Evolutionary conservation across 2,113 vertebrate genomes (phyloP).

Genomic region (Beaufortia kweichowensis): DNA sequence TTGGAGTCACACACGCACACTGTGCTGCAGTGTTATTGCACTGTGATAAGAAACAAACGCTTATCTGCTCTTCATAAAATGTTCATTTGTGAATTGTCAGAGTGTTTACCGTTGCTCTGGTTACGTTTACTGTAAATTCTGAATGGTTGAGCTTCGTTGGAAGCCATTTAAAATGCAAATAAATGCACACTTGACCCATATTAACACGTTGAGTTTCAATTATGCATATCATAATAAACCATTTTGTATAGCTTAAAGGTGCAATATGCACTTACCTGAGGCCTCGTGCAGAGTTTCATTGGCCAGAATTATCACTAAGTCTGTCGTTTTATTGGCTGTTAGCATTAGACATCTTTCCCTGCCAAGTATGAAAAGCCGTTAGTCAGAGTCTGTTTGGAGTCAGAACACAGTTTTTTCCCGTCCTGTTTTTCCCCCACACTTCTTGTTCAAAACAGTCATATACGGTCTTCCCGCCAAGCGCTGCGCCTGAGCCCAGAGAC

Average conservation of each 20-base stretch:
- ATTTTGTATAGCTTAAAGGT: too few relatives aligned
- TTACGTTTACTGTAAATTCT: neutral
- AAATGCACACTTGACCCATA: too few relatives aligned
- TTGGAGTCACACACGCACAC: neutral
- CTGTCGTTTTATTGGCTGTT: neutral
- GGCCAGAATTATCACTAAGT: neutral
- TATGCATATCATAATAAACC: too few relatives aligned
- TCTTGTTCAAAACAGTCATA: conserved; percentile 16
- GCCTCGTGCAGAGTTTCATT: neutral
- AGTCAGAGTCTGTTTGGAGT: neutral
- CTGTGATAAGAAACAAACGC: neutral
- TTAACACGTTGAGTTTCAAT: too few relatives aligned
- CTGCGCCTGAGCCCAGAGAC: neutral
- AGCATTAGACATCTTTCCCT: neutral
- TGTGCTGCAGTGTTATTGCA: neutral
- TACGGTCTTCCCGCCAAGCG: conserved; percentile 22
- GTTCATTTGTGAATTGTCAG: neutral
- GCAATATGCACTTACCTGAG: too few relatives aligned
- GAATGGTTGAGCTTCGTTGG: too few relatives aligned
- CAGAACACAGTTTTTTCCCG: neutral
- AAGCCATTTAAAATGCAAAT: too few relatives aligned
- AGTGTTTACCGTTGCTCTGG: neutral
- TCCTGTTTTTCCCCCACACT: neutral
- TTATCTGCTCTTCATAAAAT: neutral
- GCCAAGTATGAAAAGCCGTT: neutral